Conservation (phyloP, 2,888 invertebrate genomes). For the Panorpa germanica region DNA sequence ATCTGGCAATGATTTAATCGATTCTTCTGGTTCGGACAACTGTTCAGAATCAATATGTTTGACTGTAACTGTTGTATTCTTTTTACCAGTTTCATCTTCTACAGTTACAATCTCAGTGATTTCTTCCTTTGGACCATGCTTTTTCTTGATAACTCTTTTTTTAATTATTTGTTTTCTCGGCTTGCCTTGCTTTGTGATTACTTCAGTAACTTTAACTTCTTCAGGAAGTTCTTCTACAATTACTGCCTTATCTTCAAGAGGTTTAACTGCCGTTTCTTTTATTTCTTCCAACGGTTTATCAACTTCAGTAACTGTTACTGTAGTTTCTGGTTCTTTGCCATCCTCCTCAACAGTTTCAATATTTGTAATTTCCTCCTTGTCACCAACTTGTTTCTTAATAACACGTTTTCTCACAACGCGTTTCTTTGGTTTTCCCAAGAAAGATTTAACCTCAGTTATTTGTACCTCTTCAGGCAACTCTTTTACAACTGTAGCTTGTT, state of each 20-base stretch:
- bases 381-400: slow-evolving; percentile 23
- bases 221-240: slow-evolving; percentile 15
- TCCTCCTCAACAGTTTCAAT: slow-evolving; percentile 26
- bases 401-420: slow-evolving; percentile 21
- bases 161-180: slow-evolving; percentile 18
- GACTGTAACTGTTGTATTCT: slow-evolving; percentile 19
- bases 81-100: slow-evolving; percentile 19
- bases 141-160: slow-evolving; percentile 20
- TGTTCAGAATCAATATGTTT: no score
- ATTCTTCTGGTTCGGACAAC: no score
- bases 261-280: no score
- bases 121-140: slow-evolving; percentile 17
- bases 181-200: slow-evolving; percentile 19
- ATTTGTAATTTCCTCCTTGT: slow-evolving; percentile 25
- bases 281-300: slow-evolving; percentile 13
- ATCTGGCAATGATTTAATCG: no score
- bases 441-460: slow-evolving; percentile 22
- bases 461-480: slow-evolving; percentile 18
- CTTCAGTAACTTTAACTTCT: slow-evolving; percentile 14
- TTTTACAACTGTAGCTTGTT: slow-evolving; percentile 12
- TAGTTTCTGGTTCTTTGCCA: slow-evolving; percentile 22
- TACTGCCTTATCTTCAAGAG: slow-evolving; percentile 15
- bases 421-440: slow-evolving; percentile 18
- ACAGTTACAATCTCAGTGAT: slow-evolving; percentile 20
- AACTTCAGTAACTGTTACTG: slow-evolving; percentile 15